phyloP scores from a whole-genome alignment of 2,797 vertebrate genomes.

The Monodelphis domestica region DNA sequence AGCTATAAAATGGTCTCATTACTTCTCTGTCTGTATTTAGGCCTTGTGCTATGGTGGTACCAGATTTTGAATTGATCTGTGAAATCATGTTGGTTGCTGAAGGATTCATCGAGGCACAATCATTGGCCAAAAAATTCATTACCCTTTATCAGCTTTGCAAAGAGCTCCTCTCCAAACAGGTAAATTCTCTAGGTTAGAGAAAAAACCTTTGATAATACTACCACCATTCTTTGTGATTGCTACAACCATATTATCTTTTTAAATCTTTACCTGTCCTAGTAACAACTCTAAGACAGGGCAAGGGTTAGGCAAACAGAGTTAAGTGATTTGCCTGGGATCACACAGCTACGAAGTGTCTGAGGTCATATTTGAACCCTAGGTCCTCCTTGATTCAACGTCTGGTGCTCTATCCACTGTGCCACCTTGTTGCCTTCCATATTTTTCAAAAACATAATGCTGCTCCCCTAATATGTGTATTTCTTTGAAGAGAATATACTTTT shows the following conservation, averaged over 20 bases:
- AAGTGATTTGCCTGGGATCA: too few species aligned
- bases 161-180: conserved; percentile 97
- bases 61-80: conserved; percentile 98
- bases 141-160: conserved; percentile 95
- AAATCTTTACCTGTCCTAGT: too few species aligned
- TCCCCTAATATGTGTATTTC: not conserved
- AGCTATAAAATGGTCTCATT: not conserved
- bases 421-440: too few species aligned
- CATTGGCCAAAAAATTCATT: conserved; percentile 95
- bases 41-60: conserved; percentile 98
- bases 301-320: too few species aligned
- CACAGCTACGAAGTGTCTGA: too few species aligned
- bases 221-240: not conserved
- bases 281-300: too few species aligned
- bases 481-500: not conserved
- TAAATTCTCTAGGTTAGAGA: conserved; percentile 72
- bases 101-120: conserved; percentile 92
- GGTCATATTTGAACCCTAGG: too few species aligned
- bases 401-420: too few species aligned
- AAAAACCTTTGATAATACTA: not conserved
- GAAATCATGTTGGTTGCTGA: conserved; percentile 98
- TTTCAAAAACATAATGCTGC: not conserved
- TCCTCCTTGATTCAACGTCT: too few species aligned
- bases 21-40: conserved; percentile 79
- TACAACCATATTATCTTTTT: not conserved